Base-by-base conservation (phyloP, 2,797 vertebrate species). In the Smutsia gigantea region DNA sequence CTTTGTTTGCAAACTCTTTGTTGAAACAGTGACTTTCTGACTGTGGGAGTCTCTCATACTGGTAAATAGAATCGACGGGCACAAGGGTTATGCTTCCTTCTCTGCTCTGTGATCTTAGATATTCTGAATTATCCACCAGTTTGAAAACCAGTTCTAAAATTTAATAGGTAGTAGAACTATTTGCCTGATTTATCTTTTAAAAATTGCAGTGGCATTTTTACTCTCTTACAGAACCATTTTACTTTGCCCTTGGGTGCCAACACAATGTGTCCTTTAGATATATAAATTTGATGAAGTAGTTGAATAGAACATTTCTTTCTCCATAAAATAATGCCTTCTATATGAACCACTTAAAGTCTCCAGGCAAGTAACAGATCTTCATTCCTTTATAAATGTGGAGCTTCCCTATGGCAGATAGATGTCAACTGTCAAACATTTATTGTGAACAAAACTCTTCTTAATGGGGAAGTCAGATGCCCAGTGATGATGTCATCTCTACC, bases 141-240 rank as follows among this genome's bases (percentile, higher is more conserved):
- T 90, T 95, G 71, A 93, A 96, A 97, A 90, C 11, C 53, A 72
- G 71, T 85, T 85, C 81, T 93, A 93, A 97, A 93, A 83, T 64
- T 77, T 93, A 94, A 84, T 84, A 95, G 91, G 46, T 75, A 81
- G 87, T 93, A 86, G 87, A 94, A 95, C 92, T 69, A 90, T 97
- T 97, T 87, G 77, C 84, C 74, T 97, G 97, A 98, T 97, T 97
- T 97, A 98, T 97, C 92, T 92, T 93, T 90, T 96, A 34, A 74
- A 97, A 97, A 96, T 97, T 95, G 77, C 82, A 59, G 23, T 93
- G 94, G 81, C 96, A 94, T 81, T 97, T 98, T 97, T 97, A 97
- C 77, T 94, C 93, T 92, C 96, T 93, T 63, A 42, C 27, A 63
- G 79, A 93, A 68, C 49, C 72, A 92, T 97, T 97, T 92, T 71